Conservation (phyloP, 2,888 invertebrate species). For the Lordiphosa andalusiaca region DNA sequence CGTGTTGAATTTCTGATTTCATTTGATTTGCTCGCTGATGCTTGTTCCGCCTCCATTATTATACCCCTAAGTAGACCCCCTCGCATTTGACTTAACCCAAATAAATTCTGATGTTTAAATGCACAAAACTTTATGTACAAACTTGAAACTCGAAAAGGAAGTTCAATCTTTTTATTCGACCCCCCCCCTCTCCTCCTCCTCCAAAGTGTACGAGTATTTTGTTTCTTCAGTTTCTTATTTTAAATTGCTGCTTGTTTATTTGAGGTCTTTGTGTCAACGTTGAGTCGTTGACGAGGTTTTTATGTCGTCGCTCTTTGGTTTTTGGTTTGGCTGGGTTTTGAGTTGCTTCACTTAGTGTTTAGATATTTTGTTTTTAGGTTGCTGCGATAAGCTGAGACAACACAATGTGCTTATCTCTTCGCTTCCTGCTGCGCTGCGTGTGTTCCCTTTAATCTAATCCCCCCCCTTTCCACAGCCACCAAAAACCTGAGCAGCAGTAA, state of each 20-base stretch:
- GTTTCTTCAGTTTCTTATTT: constrained; percentile 29
- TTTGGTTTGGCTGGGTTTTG: neutral
- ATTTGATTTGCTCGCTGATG: constrained; percentile 33
- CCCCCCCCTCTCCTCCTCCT: constrained; percentile 5
- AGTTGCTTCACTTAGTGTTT: constrained; percentile 47
- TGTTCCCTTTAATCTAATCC: constrained; percentile 22
- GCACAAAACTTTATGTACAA: constrained; percentile 26
- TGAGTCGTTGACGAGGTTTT: constrained; percentile 33
- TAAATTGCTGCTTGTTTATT: constrained; percentile 63
- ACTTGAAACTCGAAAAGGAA: constrained; percentile 48
- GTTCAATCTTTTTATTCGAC: constrained; percentile 49
- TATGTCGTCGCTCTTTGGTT: constrained; percentile 25
- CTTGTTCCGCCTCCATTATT: constrained; percentile 22
- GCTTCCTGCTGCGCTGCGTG: constrained; percentile 37
- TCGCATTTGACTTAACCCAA: constrained; percentile 55
- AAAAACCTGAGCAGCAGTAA: constrained; percentile 3
- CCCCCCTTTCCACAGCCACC: constrained; percentile 6
- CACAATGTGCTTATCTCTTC: constrained; percentile 41
- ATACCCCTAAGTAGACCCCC: constrained; percentile 17
- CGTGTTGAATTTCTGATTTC: constrained; percentile 18
- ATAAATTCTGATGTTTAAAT: constrained; percentile 38
- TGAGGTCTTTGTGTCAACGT: constrained; percentile 73
- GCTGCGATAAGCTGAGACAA: constrained; percentile 50
- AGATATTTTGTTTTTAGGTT: constrained; percentile 41
- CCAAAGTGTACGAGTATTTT: constrained; percentile 1